Evolutionary conservation across 2,888 invertebrate genomes (phyloP).

Genomic region (Frankliniella intonsa): DNA sequence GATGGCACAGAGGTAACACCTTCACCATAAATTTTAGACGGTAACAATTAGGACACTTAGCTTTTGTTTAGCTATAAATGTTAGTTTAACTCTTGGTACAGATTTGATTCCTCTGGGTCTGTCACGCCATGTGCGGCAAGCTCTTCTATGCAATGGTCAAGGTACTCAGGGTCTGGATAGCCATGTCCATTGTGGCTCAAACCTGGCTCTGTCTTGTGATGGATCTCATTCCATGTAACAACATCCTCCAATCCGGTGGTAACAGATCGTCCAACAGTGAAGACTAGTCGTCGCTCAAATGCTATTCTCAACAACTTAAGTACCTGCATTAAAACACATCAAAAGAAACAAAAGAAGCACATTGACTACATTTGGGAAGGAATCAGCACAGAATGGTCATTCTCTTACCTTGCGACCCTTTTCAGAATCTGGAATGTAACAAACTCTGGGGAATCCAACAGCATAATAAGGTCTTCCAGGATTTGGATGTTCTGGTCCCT

Average conservation of each 20-base stretch:
- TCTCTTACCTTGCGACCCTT: constrained; percentile 62
- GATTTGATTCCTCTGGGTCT: constrained; percentile 43
- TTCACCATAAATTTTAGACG: background rate
- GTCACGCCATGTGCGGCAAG: constrained; percentile 56
- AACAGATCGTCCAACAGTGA: constrained; percentile 79
- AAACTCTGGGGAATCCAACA: constrained; percentile 77
- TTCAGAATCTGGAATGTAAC: constrained; percentile 78
- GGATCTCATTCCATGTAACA: constrained; percentile 86
- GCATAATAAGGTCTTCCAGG: constrained; percentile 84
- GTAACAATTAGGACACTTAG: no score
- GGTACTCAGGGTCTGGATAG: constrained; percentile 72
- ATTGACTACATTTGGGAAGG: constrained; percentile 32
- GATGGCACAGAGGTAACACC: constrained; percentile 3
- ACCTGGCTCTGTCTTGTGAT: constrained; percentile 75
- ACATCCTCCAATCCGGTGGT: constrained; percentile 90
- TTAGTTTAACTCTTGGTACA: constrained; percentile 46
- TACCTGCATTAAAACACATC: constrained; percentile 40
- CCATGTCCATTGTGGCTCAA: constrained; percentile 55
- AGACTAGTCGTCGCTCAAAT: constrained; percentile 77
- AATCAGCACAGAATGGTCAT: constrained; percentile 33
- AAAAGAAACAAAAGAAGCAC: background rate
- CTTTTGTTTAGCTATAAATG: background rate
- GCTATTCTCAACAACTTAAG: constrained; percentile 63
- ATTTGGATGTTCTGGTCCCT: constrained; percentile 71
- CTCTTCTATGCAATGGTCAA: constrained; percentile 60